These are phyloP conservation scores for Carapus acus DNA, from an alignment of 2,797 vertebrate species.

Conservation along the genomic window DNA sequence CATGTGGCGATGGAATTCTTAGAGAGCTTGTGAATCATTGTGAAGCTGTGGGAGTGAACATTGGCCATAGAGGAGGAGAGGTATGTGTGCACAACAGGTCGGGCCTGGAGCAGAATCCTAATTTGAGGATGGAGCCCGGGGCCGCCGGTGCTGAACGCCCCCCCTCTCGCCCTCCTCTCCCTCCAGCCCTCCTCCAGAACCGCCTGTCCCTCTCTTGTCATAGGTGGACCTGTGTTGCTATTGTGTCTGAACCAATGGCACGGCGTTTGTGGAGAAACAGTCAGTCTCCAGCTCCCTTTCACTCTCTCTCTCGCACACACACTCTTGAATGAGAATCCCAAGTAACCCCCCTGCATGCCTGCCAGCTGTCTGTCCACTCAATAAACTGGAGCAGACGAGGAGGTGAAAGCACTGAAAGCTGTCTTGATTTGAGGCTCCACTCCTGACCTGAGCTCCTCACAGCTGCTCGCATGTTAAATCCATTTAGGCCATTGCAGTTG, in stretches of 20 bases:
- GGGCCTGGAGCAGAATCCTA: constrained; percentile 46
- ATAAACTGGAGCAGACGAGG: no score
- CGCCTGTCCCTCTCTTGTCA: constrained; percentile 62
- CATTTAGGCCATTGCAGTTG: no score
- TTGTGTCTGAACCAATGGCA: constrained; percentile 67
- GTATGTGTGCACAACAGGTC: constrained; percentile 41
- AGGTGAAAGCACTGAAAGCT: no score
- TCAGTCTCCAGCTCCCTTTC: constrained; percentile 38
- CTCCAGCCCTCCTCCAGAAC: constrained; percentile 62
- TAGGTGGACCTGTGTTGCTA: constrained; percentile 74
- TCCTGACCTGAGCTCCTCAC: no score
- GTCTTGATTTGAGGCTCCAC: no score
- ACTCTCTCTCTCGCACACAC: constrained; percentile 12
- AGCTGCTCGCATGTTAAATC: no score
- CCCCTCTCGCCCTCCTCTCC: constrained; percentile 60
- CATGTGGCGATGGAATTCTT: no score
- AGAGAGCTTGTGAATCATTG: no score
- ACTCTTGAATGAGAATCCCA: constrained; percentile 55
- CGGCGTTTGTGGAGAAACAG: constrained; percentile 51
- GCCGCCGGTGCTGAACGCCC: constrained; percentile 23
- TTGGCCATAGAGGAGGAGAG: constrained; percentile 10
- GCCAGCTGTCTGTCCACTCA: no score
- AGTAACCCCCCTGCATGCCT: constrained; percentile 34
- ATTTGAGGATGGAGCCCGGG: constrained; percentile 51
- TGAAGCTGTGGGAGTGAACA: background rate